Base-by-base conservation (phyloP, 2,888 invertebrate genomes). In the Xestia sexstrigata region DNA sequence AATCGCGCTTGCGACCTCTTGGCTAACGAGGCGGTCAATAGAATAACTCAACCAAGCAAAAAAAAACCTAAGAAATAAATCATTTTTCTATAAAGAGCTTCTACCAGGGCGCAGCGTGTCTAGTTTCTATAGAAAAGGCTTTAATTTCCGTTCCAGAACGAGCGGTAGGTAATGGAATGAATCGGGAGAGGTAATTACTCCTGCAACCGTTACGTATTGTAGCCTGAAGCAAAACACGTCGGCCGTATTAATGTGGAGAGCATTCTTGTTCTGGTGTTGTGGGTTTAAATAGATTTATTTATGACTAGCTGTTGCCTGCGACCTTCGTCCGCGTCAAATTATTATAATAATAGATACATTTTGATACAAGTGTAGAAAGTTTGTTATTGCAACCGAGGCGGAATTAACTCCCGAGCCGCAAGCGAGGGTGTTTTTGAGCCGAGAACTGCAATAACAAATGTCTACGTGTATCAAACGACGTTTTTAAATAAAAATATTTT, bases 61-160 rank as follows among this genome's bases (percentile, higher is more conserved):
- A 55, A 55, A 13, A 26, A n/a, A n/a, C n/a, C 58, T 58, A 65
- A n/a, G 35, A 42, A 42, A 85, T 83, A 78, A 63, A 62, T n/a
- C 52, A 69, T 62, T 72, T 71, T 74, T 70, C n/a, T 70, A 30
- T 67, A 65, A 45, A 65, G 45, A 42, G 70, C 17, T 62, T 65
- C 74, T 70, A 42, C 39, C 42, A 42, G 75, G 52, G 42, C 35
- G 35, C 30, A 45, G 13, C 39, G 42, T 87, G 75, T 74, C 74
- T 88, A 71, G 79, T 83, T 69, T 79, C 81, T 74, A 74, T 69
- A 77, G 78, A 81, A 88, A 84, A 82, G 87, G 70, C 79, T 87
- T 84, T 89, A 89, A 91, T 91, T 90, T 90, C 90, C 91, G 87
- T 82, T 88, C 62, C 70, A 55, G 84, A 86, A 86, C 81, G 84